phyloP scores from a whole-genome alignment of 2,888 invertebrate species.

The Cephus rjabovi region DNA sequence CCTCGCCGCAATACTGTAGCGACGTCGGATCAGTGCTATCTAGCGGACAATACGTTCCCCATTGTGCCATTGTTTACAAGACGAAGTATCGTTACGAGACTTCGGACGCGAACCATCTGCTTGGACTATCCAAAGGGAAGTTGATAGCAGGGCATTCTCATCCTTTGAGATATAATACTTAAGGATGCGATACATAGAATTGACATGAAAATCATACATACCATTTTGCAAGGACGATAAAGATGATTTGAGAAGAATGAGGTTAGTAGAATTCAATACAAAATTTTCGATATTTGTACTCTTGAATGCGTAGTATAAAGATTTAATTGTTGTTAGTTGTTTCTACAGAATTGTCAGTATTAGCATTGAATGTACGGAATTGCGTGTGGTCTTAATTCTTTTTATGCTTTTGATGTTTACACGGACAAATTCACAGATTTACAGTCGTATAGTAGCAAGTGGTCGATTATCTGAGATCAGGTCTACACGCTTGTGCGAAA shows the following conservation, averaged over 20 bases:
- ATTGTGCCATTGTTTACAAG: slow-evolving; percentile 46
- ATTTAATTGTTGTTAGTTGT: background rate
- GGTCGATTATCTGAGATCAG: slow-evolving; percentile 1
- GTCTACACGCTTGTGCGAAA: slow-evolving; percentile 3
- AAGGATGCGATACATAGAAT: background rate
- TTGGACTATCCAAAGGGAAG: slow-evolving; percentile 34
- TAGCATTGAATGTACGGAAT: background rate
- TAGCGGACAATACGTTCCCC: slow-evolving; percentile 37
- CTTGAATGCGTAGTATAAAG: background rate
- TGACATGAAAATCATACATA: background rate
- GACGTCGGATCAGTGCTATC: background rate
- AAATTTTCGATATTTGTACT: background rate
- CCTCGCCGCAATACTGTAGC: background rate
- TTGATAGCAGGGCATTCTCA: background rate
- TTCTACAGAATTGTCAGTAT: background rate
- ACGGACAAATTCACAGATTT: slow-evolving; percentile 2
- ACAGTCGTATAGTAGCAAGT: slow-evolving; percentile 6
- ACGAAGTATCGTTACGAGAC: slow-evolving; percentile 58
- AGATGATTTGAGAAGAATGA: background rate
- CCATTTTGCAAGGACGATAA: background rate
- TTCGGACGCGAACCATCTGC: slow-evolving; percentile 55
- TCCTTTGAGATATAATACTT: background rate
- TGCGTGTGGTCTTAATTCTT: slow-evolving; percentile 1
- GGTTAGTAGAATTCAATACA: background rate
- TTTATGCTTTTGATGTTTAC: slow-evolving; percentile 2